These are phyloP conservation scores for Pipistrellus kuhlii DNA, from an alignment of 2,797 vertebrate species.

Conservation along the genomic window DNA sequence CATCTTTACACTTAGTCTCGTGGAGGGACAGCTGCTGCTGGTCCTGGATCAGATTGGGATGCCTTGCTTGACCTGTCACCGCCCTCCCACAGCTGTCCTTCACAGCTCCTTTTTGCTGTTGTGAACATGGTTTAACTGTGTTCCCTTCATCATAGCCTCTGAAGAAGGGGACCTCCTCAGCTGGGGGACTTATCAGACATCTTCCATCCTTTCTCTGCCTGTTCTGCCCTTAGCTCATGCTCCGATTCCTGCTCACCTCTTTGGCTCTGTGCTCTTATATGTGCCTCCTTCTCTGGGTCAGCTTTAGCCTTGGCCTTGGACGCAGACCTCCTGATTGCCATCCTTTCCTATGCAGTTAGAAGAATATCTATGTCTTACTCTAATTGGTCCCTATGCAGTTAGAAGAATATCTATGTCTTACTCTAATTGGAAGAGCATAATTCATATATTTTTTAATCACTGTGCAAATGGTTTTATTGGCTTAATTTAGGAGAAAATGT, in stretches of 20 bases:
- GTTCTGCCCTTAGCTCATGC: not conserved
- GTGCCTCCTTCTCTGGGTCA: not conserved
- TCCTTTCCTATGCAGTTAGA: not conserved
- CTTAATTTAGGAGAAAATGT: constrained; percentile 27
- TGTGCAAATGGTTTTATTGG: not conserved
- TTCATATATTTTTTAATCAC: not conserved
- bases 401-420: not conserved
- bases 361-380: not conserved
- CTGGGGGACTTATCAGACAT: not conserved
- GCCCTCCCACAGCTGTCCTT: not conserved
- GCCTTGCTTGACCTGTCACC: not conserved
- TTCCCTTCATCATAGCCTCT: not conserved
- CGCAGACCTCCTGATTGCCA: not conserved
- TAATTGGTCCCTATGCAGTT: not conserved
- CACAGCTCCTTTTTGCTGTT: not conserved
- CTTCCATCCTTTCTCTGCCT: not conserved
- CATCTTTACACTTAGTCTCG: not conserved
- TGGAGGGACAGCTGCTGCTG: not conserved
- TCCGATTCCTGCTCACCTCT: not conserved
- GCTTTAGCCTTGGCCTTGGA: not conserved
- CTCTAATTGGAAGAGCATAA: not conserved
- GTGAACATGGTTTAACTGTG: not conserved
- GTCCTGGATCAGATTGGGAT: not conserved
- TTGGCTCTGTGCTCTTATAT: not conserved
- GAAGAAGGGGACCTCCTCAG: not conserved